Base-by-base conservation (phyloP, 2,113 vertebrate genomes). In the Grammomys dolichurus region DNA sequence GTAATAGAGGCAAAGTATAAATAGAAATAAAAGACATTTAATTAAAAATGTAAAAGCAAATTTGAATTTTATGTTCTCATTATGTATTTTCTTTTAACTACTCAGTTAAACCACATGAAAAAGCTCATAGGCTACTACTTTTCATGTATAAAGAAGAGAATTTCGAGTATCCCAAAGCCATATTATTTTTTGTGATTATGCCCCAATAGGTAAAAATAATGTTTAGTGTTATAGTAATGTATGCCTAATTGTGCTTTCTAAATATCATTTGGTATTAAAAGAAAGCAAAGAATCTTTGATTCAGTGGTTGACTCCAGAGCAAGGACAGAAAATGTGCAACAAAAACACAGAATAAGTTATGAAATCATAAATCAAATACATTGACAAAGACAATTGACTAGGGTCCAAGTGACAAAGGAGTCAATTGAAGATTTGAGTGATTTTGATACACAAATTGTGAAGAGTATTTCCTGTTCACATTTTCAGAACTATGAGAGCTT, bases 201-300 rank as follows among this genome's bases (percentile, higher is more conserved):
- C 54, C 12, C 33, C n/a, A 36, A 86, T 92, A 72, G 1, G 17
- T 36, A 82, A 9, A 78, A 91, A 54, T 3, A 84, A 51, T 87
- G 20, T 63, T 5, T 58, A 81, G 17, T 65, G 3, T 94, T 63
- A 87, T 63, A 84, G 19, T 24, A 93, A 63, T 67, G 22, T 84
- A 17, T 80, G 17, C 76, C 87, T 91, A 86, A 86, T 60, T 93
- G 7, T 93, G 14, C 3, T 87, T 60, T 89, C 46, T 87, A 93
- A 82, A 78, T 93, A 92, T 87, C 2, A 95, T 73, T 95, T 95
- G 16, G 24, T 75, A 88, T 70, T 92, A 58, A 70, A 92, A 90
- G 10, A 28, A 69, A 60, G 10, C 1, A 93, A 82, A 3, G 2
- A 1, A 77, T 86, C 33, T 94, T 90, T 87, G 80, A 43, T 12